A percentile compares a stretch with the other conserved stretches of the same genome.
Evolutionary conservation across 92 coral and sea anemone species (phyloP).

Genomic region (Zoanthus gigantus): DNA sequence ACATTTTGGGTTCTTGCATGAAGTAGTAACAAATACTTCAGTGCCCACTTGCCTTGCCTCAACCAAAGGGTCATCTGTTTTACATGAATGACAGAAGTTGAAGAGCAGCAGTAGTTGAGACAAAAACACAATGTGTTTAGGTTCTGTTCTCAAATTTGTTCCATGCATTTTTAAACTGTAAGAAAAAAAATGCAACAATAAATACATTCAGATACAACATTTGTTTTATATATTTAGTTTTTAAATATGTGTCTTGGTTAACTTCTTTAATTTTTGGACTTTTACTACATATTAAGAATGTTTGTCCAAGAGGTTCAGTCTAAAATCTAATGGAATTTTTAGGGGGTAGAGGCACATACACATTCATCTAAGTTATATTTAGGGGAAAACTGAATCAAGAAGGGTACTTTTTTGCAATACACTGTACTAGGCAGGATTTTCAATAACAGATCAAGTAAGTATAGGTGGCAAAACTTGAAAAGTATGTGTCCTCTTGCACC

Average conservation of each 20-base stretch:
- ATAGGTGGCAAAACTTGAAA: not conserved
- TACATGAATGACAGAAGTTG: not conserved
- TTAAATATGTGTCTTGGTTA: not conserved
- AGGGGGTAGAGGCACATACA: not conserved
- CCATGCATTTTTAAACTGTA: slow-evolving; percentile 28
- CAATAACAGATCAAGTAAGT: not conserved
- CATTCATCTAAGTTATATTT: not conserved
- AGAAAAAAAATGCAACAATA: slow-evolving; percentile 7
- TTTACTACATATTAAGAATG: not conserved
- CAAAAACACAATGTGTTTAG: slow-evolving; percentile 42
- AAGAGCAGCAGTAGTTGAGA: not conserved
- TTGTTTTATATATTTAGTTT: too few species aligned
- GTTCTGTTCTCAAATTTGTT: slow-evolving; percentile 30
- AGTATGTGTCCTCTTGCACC: not conserved
- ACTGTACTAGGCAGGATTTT: too few species aligned
- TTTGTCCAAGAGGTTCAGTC: not conserved
- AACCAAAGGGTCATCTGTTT: not conserved
- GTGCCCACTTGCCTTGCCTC: slow-evolving; percentile 37
- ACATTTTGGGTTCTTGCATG: slow-evolving; percentile 24
- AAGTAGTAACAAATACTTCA: slow-evolving; percentile 27
- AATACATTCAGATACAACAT: not conserved
- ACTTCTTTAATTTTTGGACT: too few species aligned
- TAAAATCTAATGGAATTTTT: too few species aligned
- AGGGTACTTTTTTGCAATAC: not conserved
- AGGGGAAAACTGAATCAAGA: not conserved